These are phyloP conservation scores for Gasterosteus nipponicus DNA, from an alignment of 2,113 vertebrate species.

Conservation along the genomic window DNA sequence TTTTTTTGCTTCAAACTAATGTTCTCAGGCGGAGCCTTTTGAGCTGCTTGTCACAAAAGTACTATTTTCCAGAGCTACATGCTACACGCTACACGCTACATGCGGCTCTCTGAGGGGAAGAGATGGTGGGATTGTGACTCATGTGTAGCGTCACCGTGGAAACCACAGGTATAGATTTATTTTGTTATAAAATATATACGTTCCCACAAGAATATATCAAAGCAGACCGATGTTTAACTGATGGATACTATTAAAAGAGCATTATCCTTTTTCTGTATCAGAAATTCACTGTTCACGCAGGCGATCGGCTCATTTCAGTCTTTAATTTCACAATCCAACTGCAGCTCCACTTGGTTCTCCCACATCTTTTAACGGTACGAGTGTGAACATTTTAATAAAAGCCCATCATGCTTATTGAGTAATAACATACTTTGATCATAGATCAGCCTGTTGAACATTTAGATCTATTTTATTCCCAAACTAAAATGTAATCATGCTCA, in stretches of 20 bases:
- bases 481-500: slow-evolving; percentile 10
- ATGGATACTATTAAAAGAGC: slow-evolving; percentile 60
- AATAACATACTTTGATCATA: slow-evolving; percentile 19
- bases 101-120: slow-evolving; percentile 51
- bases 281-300: slow-evolving; percentile 82
- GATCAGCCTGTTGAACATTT: slow-evolving; percentile 49
- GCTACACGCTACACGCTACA: slow-evolving; percentile 1
- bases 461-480: slow-evolving; percentile 17
- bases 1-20: slow-evolving; percentile 80
- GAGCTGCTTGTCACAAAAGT: slow-evolving; percentile 89
- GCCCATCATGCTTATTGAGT: not conserved
- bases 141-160: slow-evolving; percentile 45
- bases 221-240: slow-evolving; percentile 69
- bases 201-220: slow-evolving; percentile 62
- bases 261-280: slow-evolving; percentile 83
- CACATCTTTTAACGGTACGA: slow-evolving; percentile 20
- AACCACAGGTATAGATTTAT: slow-evolving; percentile 76
- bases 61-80: slow-evolving; percentile 59
- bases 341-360: not conserved
- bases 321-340: slow-evolving; percentile 49
- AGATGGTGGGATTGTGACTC: slow-evolving; percentile 50
- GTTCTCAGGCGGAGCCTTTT: slow-evolving; percentile 94
- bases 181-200: slow-evolving; percentile 77
- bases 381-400: not conserved
- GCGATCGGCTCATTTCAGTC: slow-evolving; percentile 76